Percentiles rank a stretch among this genome's conserved stretches.
phyloP scores from a whole-genome alignment of 2,113 vertebrate species.

The Prinia subflava region DNA sequence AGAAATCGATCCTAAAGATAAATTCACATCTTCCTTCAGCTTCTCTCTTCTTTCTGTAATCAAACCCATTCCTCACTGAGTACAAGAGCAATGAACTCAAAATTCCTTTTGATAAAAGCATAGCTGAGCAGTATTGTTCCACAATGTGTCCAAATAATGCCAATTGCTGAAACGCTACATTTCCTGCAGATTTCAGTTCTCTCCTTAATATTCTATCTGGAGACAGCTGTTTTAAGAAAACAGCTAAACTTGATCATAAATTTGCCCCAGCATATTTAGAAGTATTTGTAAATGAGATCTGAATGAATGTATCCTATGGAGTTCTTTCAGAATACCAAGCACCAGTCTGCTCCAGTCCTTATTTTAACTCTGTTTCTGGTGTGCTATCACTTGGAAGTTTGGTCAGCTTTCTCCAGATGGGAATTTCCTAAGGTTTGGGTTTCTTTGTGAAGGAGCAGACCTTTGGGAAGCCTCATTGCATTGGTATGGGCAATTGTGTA shows the following conservation, averaged over 20 bases:
- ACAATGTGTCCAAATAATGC: background rate
- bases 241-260: background rate
- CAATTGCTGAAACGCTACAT: background rate
- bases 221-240: background rate
- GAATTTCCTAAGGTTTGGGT: background rate
- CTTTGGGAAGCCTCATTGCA: background rate
- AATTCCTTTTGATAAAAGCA: background rate
- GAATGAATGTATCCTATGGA: background rate
- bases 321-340: background rate
- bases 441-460: background rate
- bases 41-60: background rate
- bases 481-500: background rate
- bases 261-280: background rate
- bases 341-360: background rate
- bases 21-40: background rate
- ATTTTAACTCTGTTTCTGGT: background rate
- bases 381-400: background rate
- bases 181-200: background rate
- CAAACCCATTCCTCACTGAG: background rate
- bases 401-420: background rate
- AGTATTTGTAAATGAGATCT: background rate
- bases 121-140: background rate
- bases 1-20: background rate
- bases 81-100: background rate
- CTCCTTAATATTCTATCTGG: background rate